Conservation (phyloP, 2,888 invertebrate species). For the Polydrusus tereticollis region DNA sequence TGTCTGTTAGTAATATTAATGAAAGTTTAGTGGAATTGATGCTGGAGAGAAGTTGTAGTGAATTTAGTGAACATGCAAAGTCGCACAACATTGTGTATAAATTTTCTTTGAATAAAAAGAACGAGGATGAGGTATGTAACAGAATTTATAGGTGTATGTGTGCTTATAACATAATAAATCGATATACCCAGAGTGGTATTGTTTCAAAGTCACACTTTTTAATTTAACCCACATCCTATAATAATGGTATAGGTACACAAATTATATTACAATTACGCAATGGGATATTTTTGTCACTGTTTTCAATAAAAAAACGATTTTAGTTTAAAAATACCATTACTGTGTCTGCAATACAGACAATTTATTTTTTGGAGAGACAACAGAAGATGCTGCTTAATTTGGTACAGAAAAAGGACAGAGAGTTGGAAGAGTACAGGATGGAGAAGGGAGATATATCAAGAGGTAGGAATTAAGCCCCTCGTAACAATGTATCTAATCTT, state of each 20-base stretch:
- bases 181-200: no score
- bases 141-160: no score
- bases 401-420: slow-evolving; percentile 70
- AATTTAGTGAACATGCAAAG: slow-evolving; percentile 1
- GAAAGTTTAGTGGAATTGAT: slow-evolving; percentile 4
- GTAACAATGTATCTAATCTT: no score
- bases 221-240: no score
- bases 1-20: neutral
- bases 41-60: slow-evolving; percentile 21
- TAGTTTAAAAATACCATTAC: slow-evolving; percentile 60
- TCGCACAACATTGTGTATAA: slow-evolving; percentile 52
- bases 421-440: slow-evolving; percentile 70
- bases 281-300: no score
- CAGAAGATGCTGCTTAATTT: slow-evolving; percentile 66
- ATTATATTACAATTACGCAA: no score
- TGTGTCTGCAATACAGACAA: slow-evolving; percentile 64
- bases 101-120: slow-evolving; percentile 48
- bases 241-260: no score
- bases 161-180: no score
- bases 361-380: slow-evolving; percentile 68
- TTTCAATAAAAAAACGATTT: neutral
- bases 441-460: slow-evolving; percentile 68
- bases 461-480: slow-evolving; percentile 65
- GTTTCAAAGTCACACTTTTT: no score
- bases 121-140: slow-evolving; percentile 50